Percentiles rank a stretch among this genome's conserved stretches.
Conservation (phyloP, 2,797 vertebrate genomes). For the Semaprochilodus insignis region DNA sequence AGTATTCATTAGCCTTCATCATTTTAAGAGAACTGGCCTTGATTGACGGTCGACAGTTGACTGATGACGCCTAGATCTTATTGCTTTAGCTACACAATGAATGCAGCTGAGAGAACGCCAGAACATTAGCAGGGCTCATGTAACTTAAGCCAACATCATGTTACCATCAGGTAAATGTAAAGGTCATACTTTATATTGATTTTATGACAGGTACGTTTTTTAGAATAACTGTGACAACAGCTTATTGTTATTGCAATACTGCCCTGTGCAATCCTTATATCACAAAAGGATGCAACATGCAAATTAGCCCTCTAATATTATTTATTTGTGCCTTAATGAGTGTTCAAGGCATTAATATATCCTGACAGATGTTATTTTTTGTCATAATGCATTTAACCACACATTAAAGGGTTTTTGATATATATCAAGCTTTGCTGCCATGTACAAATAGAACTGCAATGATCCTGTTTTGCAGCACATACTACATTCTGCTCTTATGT, state of each 20-base stretch:
- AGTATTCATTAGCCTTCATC: too few species aligned
- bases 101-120: too few species aligned
- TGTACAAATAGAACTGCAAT: not conserved
- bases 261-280: not conserved
- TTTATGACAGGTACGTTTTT: too few species aligned
- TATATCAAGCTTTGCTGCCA: not conserved
- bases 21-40: too few species aligned
- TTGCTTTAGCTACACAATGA: too few species aligned
- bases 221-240: not conserved
- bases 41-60: too few species aligned
- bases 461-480: not conserved
- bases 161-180: too few species aligned
- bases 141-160: too few species aligned
- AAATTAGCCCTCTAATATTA: too few species aligned
- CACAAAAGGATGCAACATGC: not conserved
- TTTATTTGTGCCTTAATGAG: not conserved
- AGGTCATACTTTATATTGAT: too few species aligned
- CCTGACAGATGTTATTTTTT: not conserved
- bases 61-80: too few species aligned
- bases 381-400: not conserved
- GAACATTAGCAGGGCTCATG: too few species aligned
- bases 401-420: not conserved
- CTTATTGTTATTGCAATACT: not conserved
- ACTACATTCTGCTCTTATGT: not conserved
- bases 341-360: not conserved